Evolutionary conservation across 2,797 vertebrate species (phyloP).

Genomic region (Pseudotriccus pelzelni): DNA sequence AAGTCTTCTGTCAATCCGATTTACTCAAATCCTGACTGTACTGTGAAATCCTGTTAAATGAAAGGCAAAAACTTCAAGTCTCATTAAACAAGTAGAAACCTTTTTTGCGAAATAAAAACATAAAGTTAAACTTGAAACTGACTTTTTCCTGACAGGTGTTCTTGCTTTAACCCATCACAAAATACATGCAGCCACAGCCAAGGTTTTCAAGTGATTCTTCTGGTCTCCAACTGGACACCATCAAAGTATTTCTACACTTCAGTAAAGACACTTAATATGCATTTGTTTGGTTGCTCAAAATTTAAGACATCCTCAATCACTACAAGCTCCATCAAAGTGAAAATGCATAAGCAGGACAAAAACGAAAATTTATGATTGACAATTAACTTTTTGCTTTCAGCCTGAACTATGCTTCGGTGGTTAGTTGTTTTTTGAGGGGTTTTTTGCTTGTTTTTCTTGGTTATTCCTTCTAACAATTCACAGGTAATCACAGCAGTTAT

Average conservation of each 20-base stretch:
- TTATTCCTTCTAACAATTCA: background rate
- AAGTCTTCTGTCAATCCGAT: slow-evolving; percentile 8
- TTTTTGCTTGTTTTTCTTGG: background rate
- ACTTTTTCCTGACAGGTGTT: background rate
- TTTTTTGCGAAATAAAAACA: background rate
- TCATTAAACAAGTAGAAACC: background rate
- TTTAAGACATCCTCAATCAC: background rate
- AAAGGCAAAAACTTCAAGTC: background rate
- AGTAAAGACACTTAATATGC: background rate
- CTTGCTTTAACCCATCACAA: background rate
- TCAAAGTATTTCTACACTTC: background rate
- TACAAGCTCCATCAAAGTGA: background rate
- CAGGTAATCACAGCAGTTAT: background rate
- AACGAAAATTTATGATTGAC: background rate
- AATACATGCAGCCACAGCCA: background rate
- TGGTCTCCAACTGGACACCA: background rate
- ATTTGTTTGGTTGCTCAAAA: background rate
- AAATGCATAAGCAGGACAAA: background rate
- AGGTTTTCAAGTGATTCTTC: background rate
- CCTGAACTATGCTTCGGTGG: background rate
- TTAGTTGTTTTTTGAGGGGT: background rate
- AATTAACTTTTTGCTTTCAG: background rate
- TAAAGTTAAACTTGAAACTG: background rate
- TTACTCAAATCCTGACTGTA: background rate
- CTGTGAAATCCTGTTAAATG: slow-evolving; percentile 20